These are phyloP conservation scores for Ctenodactylus gundi DNA, from an alignment of 2,113 vertebrate genomes.

Conservation along the genomic window DNA sequence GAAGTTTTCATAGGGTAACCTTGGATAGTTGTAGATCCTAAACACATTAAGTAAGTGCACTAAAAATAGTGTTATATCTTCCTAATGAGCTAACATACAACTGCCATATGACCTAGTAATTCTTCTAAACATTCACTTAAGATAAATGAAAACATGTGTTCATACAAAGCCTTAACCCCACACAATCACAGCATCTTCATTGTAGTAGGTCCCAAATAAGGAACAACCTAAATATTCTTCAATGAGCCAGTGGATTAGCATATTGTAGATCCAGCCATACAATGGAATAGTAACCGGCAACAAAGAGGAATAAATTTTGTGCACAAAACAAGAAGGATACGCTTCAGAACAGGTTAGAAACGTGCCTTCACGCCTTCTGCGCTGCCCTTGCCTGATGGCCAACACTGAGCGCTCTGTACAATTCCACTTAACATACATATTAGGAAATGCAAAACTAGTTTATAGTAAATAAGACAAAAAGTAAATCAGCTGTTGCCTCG, in stretches of 20 bases:
- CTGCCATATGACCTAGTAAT: background rate
- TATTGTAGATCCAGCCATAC: background rate
- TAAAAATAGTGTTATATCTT: constrained; percentile 37
- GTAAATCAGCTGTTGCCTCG: background rate
- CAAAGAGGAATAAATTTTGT: background rate
- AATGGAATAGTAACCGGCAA: background rate
- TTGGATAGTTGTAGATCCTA: background rate
- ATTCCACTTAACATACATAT: background rate
- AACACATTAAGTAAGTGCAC: background rate
- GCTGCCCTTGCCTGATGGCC: too few relatives aligned
- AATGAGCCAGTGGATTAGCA: background rate
- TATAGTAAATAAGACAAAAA: background rate
- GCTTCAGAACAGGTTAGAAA: constrained; percentile 1
- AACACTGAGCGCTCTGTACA: background rate
- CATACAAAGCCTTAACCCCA: background rate
- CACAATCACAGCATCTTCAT: constrained; percentile 26
- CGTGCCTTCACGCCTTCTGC: too few relatives aligned
- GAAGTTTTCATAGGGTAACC: background rate
- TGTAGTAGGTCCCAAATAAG: constrained; percentile 28
- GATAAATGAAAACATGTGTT: constrained; percentile 46
- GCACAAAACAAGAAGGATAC: background rate
- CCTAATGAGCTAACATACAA: constrained; percentile 37
- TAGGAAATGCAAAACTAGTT: background rate
- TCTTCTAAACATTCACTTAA: constrained; percentile 49
- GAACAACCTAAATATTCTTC: constrained; percentile 34